phyloP scores from a whole-genome alignment of 64 coral and sea anemone species.

The Hydrozoanthus tunicans region DNA sequence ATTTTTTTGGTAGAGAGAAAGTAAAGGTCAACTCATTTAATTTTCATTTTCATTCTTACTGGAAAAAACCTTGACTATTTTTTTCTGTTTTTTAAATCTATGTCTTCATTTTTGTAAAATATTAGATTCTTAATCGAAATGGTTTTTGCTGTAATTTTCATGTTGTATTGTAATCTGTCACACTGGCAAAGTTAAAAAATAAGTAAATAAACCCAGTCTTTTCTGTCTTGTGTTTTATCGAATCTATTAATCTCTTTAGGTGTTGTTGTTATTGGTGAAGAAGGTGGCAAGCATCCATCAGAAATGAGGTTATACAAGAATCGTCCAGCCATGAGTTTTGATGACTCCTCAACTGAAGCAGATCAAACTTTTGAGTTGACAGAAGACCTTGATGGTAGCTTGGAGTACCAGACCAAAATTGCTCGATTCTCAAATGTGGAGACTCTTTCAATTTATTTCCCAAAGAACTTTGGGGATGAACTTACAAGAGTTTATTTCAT shows the following conservation, averaged over 20 bases:
- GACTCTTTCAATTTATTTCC: slow-evolving; percentile 93
- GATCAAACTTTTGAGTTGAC: slow-evolving; percentile 92
- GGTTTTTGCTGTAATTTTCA: no score
- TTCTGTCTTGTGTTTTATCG: background rate
- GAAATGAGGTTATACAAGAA: slow-evolving; percentile 97
- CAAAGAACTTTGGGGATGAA: slow-evolving; percentile 95
- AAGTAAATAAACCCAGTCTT: no score
- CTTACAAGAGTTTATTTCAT: slow-evolving; percentile 88
- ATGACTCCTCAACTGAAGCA: slow-evolving; percentile 79
- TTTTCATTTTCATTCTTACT: no score
- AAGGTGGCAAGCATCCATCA: slow-evolving; percentile 87
- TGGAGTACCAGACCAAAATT: slow-evolving; percentile 93
- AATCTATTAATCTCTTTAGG: slow-evolving; percentile 9
- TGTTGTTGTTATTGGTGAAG: slow-evolving; percentile 88
- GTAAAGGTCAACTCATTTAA: no score
- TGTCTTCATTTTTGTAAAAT: no score
- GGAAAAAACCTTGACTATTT: no score
- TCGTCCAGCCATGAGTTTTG: slow-evolving; percentile 94
- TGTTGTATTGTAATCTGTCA: no score
- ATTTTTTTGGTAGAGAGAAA: no score
- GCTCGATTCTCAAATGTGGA: slow-evolving; percentile 93
- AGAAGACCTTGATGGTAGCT: slow-evolving; percentile 81
- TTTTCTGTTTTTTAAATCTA: no score
- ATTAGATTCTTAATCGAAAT: no score
- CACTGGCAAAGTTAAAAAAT: no score